A percentile compares a stretch with the other conserved stretches of the same genome.
Conservation (phyloP, 2,888 invertebrate species). For the Helobdella robusta region DNA sequence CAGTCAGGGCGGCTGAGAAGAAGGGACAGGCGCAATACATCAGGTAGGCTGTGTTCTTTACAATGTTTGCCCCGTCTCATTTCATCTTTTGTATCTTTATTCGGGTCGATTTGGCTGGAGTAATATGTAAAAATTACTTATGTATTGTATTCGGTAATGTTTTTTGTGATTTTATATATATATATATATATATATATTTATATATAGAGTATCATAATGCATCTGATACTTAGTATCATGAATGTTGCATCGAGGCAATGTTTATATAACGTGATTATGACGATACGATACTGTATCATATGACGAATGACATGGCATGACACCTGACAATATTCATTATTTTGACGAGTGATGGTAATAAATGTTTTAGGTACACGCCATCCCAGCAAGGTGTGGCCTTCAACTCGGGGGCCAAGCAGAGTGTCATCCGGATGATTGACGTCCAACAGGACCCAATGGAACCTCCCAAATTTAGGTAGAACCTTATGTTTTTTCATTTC, state of each 20-base stretch:
- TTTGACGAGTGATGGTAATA: constrained; percentile 35
- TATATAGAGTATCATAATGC: no score
- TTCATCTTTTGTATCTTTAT: no score
- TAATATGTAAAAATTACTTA: no score
- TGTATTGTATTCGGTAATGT: no score
- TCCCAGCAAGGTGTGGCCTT: constrained; percentile 88
- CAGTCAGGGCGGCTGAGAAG: constrained; percentile 87
- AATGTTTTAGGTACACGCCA: constrained; percentile 89
- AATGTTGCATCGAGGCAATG: background rate
- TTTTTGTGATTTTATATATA: no score
- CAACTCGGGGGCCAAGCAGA: constrained; percentile 92
- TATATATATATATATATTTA: no score
- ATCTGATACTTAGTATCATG: background rate
- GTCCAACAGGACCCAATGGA: constrained; percentile 94
- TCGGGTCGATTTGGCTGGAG: no score
- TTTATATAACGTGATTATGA: background rate
- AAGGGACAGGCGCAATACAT: constrained; percentile 88
- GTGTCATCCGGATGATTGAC: constrained; percentile 90
- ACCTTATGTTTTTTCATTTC: background rate
- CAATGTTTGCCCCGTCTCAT: no score
- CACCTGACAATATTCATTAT: background rate
- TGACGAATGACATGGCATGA: background rate
- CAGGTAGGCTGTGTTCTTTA: no score
- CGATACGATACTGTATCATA: background rate
- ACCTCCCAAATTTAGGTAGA: constrained; percentile 78